Percentiles rank a stretch among this genome's conserved stretches.
Conservation (phyloP, 2,113 vertebrate species). For the Micromys minutus region DNA sequence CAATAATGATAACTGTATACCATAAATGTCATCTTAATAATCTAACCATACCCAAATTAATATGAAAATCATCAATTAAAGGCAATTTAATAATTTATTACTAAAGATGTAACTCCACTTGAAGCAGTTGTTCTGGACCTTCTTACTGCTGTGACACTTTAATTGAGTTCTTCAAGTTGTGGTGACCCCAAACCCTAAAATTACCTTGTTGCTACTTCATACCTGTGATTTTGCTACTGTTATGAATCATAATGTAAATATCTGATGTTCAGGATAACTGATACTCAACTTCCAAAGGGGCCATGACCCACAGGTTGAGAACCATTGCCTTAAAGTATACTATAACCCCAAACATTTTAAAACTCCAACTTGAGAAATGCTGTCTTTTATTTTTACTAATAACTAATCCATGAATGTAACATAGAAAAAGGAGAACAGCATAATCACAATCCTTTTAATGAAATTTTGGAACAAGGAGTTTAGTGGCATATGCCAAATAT, state of each 20-base stretch:
- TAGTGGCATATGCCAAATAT: not conserved
- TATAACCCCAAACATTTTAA: not conserved
- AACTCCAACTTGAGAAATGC: not conserved
- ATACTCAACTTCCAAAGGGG: not conserved
- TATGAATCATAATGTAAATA: not conserved
- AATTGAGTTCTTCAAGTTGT: not conserved
- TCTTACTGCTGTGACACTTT: not conserved
- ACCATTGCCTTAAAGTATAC: not conserved
- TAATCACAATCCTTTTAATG: not conserved
- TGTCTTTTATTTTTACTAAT: not conserved
- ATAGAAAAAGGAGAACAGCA: not conserved
- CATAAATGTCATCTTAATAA: not conserved
- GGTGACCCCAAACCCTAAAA: not conserved
- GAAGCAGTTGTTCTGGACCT: not conserved
- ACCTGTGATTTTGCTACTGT: not conserved
- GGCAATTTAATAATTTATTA: not conserved
- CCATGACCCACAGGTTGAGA: not conserved
- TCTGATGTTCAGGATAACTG: not conserved
- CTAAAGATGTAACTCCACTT: not conserved
- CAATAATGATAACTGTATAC: constrained; percentile 24
- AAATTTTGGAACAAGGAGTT: not conserved
- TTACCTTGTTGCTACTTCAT: not conserved
- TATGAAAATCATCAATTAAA: constrained; percentile 4
- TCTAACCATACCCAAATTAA: not conserved
- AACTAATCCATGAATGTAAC: not conserved